Evolutionary conservation across 1,140 invertebrate species (phyloP).

Genomic region (Philopotamus ludificatus): DNA sequence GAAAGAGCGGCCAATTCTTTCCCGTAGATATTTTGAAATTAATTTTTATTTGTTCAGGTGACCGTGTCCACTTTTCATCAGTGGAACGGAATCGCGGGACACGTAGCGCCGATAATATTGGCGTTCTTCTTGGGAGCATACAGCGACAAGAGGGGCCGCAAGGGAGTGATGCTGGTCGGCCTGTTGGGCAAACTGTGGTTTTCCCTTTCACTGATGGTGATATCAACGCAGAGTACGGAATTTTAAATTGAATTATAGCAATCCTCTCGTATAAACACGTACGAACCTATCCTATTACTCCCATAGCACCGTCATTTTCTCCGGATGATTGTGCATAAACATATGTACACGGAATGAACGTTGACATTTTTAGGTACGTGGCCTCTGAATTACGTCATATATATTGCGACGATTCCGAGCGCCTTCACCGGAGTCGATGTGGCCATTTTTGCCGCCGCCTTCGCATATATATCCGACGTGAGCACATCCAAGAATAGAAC

Average conservation of each 20-base stretch:
- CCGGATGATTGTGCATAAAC: no score
- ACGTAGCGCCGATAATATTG: slow-evolving; percentile 69
- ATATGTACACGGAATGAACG: no score
- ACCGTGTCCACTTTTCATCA: slow-evolving; percentile 72
- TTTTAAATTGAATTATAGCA: not conserved
- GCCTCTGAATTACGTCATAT: slow-evolving; percentile 72
- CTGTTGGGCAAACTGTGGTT: slow-evolving; percentile 71
- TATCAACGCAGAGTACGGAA: slow-evolving; percentile 61
- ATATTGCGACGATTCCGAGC: slow-evolving; percentile 69
- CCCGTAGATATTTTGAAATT: no score
- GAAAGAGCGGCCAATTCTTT: no score
- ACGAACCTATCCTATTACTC: no score
- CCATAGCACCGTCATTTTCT: no score
- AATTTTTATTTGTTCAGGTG: slow-evolving; percentile 50
- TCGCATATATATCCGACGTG: slow-evolving; percentile 73
- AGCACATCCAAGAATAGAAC: slow-evolving; percentile 64
- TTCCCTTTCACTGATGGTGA: slow-evolving; percentile 69
- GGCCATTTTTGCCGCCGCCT: slow-evolving; percentile 71
- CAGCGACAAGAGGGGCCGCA: slow-evolving; percentile 70
- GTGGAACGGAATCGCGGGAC: slow-evolving; percentile 70
- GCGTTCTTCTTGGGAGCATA: slow-evolving; percentile 75
- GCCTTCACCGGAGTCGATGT: slow-evolving; percentile 71
- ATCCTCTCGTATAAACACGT: no score
- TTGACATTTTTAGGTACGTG: slow-evolving; percentile 54
- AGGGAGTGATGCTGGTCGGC: slow-evolving; percentile 66